Conservation (phyloP, 2,113 vertebrate genomes). For the Grantiella picta region DNA sequence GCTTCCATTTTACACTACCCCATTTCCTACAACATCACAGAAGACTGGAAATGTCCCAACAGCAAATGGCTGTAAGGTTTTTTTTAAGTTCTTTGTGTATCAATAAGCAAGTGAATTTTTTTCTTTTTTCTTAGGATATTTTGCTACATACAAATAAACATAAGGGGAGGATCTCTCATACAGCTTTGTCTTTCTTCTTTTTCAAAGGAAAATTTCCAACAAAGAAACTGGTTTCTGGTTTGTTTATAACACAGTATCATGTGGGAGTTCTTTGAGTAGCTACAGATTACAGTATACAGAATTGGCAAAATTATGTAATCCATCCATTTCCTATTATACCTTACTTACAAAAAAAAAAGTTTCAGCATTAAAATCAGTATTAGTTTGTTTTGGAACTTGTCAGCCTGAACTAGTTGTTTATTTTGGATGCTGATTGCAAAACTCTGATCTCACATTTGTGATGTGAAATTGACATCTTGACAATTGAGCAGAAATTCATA, state of each 20-base stretch:
- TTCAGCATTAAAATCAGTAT: background rate
- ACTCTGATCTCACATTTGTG: constrained; percentile 32
- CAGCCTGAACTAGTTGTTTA: background rate
- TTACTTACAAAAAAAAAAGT: background rate
- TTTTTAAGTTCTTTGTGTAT: background rate
- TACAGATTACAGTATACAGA: background rate
- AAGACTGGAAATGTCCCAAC: constrained; percentile 12
- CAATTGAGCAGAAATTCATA: background rate
- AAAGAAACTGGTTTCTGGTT: background rate
- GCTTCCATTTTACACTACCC: constrained; percentile 31
- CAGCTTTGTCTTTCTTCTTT: background rate
- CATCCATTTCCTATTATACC: background rate
- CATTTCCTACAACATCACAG: background rate
- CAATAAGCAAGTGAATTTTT: background rate
- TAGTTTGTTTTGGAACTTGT: constrained; percentile 17
- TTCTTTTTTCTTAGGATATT: background rate
- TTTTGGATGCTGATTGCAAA: constrained; percentile 7
- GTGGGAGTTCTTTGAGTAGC: background rate
- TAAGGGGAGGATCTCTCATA: background rate
- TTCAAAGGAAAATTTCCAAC: background rate
- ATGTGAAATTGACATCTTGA: constrained; percentile 21
- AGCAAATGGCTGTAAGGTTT: background rate
- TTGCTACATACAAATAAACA: background rate
- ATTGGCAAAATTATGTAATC: background rate
- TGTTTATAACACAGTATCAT: background rate